A percentile compares a stretch with the other conserved stretches of the same genome.
phyloP scores from a whole-genome alignment of 2,113 vertebrate species.

The Macroglossus sobrinus region DNA sequence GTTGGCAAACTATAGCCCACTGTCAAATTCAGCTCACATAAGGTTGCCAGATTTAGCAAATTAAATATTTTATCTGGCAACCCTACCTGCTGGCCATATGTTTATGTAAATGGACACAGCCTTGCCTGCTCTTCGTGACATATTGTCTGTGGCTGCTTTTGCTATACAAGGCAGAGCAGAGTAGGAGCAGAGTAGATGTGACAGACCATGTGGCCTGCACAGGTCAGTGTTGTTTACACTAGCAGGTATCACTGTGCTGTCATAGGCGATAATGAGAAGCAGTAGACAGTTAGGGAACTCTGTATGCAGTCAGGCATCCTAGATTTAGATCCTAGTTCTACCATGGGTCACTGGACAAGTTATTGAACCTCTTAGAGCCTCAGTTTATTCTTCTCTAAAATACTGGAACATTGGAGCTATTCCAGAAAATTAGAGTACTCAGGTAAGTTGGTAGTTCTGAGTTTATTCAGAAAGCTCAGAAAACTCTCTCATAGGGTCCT shows the following conservation, averaged over 20 bases:
- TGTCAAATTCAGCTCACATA: background rate
- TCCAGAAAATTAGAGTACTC: background rate
- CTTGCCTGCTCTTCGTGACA: too few species aligned
- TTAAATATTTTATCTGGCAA: conserved; percentile 1
- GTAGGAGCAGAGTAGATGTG: accelerated
- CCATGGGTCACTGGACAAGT: background rate
- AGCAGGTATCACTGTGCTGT: background rate
- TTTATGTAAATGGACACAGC: background rate
- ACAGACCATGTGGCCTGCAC: accelerated
- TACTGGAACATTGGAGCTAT: background rate
- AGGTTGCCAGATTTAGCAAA: background rate
- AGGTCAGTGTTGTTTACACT: accelerated
- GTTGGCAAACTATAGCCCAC: background rate
- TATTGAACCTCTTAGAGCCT: background rate
- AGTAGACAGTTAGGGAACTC: background rate
- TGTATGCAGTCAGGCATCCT: background rate
- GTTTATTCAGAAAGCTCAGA: background rate
- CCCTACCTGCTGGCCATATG: background rate
- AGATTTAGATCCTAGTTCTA: background rate
- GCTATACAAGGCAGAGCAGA: background rate
- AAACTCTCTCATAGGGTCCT: background rate
- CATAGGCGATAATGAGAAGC: accelerated
- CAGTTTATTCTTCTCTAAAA: background rate
- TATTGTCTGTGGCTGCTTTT: background rate
- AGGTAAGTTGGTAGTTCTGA: background rate